These are phyloP conservation scores for Alfaro cultratus DNA, from an alignment of 2,797 vertebrate genomes.

Conservation along the genomic window DNA sequence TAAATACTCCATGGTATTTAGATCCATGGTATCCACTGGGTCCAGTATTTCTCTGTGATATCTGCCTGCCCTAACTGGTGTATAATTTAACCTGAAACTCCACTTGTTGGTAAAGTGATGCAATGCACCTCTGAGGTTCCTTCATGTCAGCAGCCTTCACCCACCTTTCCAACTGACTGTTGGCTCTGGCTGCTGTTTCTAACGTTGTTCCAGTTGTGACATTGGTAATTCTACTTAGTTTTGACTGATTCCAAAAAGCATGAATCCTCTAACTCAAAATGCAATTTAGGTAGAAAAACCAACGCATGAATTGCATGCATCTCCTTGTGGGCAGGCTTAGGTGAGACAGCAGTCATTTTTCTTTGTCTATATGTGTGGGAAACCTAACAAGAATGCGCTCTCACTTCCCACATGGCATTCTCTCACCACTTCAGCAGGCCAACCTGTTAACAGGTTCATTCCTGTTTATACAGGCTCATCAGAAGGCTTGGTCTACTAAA, in stretches of 20 bases:
- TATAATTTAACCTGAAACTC: neutral
- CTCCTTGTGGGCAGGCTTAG: conserved; percentile 24
- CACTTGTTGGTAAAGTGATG: neutral
- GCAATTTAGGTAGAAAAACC: conserved; percentile 9
- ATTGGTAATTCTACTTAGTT: neutral
- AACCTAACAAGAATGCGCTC: conserved; percentile 49
- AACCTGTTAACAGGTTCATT: conserved; percentile 46
- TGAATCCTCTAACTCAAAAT: conserved; percentile 35
- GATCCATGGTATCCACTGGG: neutral
- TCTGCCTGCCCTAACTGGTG: too few relatives aligned
- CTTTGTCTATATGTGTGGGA: conserved; percentile 43
- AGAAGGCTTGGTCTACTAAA: conserved; percentile 50
- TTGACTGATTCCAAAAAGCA: neutral
- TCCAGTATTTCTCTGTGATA: neutral
- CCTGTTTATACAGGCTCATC: conserved; percentile 60
- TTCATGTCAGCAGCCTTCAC: neutral
- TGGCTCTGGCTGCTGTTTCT: neutral
- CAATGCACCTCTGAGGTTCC: neutral
- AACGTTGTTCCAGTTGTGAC: neutral
- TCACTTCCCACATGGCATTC: conserved; percentile 32
- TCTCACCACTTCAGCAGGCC: conserved; percentile 34
- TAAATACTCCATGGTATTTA: too few relatives aligned
- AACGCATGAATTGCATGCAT: conserved; percentile 33
- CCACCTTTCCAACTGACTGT: neutral
- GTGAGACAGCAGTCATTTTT: conserved; percentile 55